Base-by-base conservation (phyloP, 2,113 vertebrate genomes). In the Psammodynastes pulverulentus region DNA sequence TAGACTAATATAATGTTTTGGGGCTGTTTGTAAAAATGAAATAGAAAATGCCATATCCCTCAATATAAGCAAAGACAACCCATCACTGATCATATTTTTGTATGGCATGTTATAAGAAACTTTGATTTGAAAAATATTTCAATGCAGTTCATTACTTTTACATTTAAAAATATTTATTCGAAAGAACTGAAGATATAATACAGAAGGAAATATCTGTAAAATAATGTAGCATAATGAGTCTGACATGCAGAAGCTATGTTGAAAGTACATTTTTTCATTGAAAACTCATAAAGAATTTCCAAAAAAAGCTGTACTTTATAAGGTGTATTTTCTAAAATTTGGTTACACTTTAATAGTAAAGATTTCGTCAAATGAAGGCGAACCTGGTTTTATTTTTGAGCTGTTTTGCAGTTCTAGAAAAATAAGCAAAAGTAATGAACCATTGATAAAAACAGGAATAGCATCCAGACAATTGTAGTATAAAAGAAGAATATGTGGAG, bases 381-480 rank as follows among this genome's bases (percentile, higher is more conserved):
- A 87, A 67, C 45, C 39, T 43, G 29, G 6, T 79, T n/a, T 53
- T 91, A 79, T 49, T 86, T 13, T 34, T 89, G 23, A 87, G 15
- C 84, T 84, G 54, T 54, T 89, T 92, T 92, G 48, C 29, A 88
- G 88, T 92, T 89, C 46, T 89, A 58, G 58, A 46, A 89, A 84
- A 92, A 92, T 67, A 21, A 88, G 53, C 62, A 56, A 84, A 92
- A n/a, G 67, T 84, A 89, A 89, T 84, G 62, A 92, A 88, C 43
- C 7, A 45, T 58, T 84, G 62, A 58, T 84, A 88, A 91, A 86
- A 19, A 91, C 56, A 84, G 85, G 52, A 93, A 48, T 39, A n/a
- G 45, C 52, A 88, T 19, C 52, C 34, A 10, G 43, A 2, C 43
- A 56, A 88, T 48, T 87, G 49, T 43, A 54, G 23, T n/a, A 62